These are phyloP conservation scores for Cantharis rustica DNA, from an alignment of 2,888 invertebrate genomes.

Conservation along the genomic window DNA sequence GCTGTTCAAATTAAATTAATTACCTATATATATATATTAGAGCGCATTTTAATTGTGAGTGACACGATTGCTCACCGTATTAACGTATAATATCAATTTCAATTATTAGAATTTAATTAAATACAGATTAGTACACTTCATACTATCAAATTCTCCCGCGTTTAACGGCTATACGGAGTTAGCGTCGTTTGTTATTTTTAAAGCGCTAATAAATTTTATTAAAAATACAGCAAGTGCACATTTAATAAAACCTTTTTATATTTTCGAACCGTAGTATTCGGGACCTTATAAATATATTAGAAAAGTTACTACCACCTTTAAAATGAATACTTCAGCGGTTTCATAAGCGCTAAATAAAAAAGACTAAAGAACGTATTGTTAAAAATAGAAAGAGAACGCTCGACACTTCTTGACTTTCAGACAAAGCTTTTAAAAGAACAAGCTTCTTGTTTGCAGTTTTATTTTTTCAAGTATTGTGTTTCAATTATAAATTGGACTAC, in stretches of 20 bases:
- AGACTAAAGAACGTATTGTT: constrained; percentile 18
- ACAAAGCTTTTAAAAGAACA: constrained; percentile 27
- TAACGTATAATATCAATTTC: background rate
- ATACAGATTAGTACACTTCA: background rate
- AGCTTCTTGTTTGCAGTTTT: constrained; percentile 20
- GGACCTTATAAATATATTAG: constrained; percentile 8
- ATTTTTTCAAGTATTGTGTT: constrained; percentile 12
- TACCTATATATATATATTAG: too few species aligned
- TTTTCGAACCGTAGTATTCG: background rate
- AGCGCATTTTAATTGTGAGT: background rate
- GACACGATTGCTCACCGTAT: background rate
- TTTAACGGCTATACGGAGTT: background rate
- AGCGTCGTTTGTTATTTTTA: background rate
- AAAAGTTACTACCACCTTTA: constrained; percentile 18
- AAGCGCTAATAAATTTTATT: background rate
- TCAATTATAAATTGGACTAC: constrained; percentile 13
- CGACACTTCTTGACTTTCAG: constrained; percentile 20
- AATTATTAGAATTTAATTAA: background rate
- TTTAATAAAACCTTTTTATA: background rate
- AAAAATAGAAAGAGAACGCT: constrained; percentile 16
- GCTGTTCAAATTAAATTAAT: background rate
- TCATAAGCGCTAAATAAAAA: constrained; percentile 23
- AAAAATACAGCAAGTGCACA: background rate
- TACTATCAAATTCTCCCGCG: background rate
- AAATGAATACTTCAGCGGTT: constrained; percentile 5